Conservation (phyloP, 92 coral and sea anemone species). For the Siderastrea radians region DNA sequence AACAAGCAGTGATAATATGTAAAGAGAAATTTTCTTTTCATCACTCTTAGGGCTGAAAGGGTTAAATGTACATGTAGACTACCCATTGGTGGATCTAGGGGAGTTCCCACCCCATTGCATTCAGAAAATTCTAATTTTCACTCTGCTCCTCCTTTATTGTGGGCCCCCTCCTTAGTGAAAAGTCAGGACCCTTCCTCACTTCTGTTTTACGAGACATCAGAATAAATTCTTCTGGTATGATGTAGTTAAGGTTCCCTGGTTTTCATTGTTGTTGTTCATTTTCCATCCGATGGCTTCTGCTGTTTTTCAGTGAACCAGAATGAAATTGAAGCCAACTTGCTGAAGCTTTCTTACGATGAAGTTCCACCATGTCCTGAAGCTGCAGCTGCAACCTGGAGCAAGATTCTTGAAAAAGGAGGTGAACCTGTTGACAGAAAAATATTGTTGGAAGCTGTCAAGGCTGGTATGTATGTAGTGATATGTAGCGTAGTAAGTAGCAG, state of each 20-base stretch:
- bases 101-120: no score
- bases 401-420: constrained; percentile 70
- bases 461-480: constrained; percentile 64
- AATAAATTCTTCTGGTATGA: no score
- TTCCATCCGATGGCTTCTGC: background rate
- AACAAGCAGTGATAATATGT: no score
- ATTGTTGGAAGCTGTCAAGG: constrained; percentile 83
- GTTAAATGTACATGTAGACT: no score
- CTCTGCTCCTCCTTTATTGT: no score
- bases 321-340: constrained; percentile 73
- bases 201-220: no score
- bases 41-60: no score
- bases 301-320: constrained; percentile 59
- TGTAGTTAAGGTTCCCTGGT: background rate
- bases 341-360: constrained; percentile 86
- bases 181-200: no score
- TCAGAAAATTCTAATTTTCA: no score
- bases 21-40: no score
- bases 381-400: constrained; percentile 82
- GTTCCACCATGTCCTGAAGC: constrained; percentile 67
- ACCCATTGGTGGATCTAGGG: no score
- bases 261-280: background rate
- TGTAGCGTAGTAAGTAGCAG: background rate
- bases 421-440: constrained; percentile 68
- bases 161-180: no score